A percentile compares a stretch with the other conserved stretches of the same genome.
Evolutionary conservation across 2,888 invertebrate genomes (phyloP).

Genomic region (Desoria tigrina): DNA sequence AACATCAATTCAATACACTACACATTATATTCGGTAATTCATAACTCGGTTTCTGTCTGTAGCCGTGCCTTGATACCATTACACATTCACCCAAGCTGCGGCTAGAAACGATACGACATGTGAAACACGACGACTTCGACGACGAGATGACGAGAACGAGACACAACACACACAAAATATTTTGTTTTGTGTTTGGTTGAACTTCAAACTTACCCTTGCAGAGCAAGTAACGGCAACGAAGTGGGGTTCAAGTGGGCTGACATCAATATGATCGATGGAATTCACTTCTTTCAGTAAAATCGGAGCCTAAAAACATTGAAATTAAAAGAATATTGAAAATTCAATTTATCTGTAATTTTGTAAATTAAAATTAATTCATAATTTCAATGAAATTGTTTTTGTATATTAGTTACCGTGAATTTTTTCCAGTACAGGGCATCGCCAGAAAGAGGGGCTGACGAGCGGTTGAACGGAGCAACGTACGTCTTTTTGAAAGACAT

Average conservation of each 20-base stretch:
- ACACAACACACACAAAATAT: too few relatives aligned
- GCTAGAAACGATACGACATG: too few relatives aligned
- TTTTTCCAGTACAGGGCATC: conserved; percentile 87
- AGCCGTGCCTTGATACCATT: too few relatives aligned
- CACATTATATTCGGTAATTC: background rate
- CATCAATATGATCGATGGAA: conserved; percentile 85
- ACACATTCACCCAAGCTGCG: too few relatives aligned
- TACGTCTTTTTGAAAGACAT: conserved; percentile 69
- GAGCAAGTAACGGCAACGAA: conserved; percentile 92
- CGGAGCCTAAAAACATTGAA: conserved; percentile 68
- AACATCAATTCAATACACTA: too few relatives aligned
- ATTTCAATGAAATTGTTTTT: background rate
- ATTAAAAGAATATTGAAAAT: background rate
- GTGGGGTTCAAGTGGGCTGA: conserved; percentile 84
- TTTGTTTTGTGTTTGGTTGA: too few relatives aligned
- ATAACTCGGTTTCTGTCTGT: background rate
- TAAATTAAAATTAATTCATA: background rate
- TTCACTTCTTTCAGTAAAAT: conserved; percentile 89
- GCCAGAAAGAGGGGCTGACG: conserved; percentile 68
- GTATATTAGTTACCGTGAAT: conserved; percentile 72
- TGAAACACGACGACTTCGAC: too few relatives aligned
- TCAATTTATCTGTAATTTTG: background rate
- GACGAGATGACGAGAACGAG: too few relatives aligned
- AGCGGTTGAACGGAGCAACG: conserved; percentile 68
- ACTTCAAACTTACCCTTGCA: conserved; percentile 79